A percentile compares a stretch with the other conserved stretches of the same genome.
These are phyloP conservation scores for Centropus bengalensis DNA, from an alignment of 2,113 vertebrate genomes.

Conservation along the genomic window DNA sequence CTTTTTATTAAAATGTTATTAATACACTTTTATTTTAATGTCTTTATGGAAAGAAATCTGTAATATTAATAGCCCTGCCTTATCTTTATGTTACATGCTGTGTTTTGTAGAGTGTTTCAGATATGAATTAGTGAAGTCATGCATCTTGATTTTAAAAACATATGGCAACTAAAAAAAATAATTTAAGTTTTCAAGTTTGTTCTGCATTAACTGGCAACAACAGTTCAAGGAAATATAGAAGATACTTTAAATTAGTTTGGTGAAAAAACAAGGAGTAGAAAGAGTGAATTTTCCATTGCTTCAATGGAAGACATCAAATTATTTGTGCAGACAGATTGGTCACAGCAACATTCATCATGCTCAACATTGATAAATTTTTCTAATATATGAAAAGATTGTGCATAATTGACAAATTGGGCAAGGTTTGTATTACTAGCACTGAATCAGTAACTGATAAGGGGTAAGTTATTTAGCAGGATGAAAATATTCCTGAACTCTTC, in stretches of 20 bases:
- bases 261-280: not conserved
- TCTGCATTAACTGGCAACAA: not conserved
- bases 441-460: not conserved
- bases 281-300: not conserved
- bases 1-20: constrained; percentile 43
- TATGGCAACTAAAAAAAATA: not conserved
- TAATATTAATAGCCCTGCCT: not conserved
- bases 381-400: not conserved
- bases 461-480: not conserved
- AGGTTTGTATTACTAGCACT: not conserved
- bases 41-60: not conserved
- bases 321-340: not conserved
- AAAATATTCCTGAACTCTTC: not conserved
- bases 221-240: not conserved
- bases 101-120: not conserved
- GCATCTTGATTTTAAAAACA: not conserved
- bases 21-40: constrained; percentile 18
- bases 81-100: not conserved
- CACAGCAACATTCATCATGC: not conserved
- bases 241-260: not conserved
- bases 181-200: not conserved
- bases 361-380: not conserved
- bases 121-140: not conserved
- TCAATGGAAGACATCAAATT: not conserved
- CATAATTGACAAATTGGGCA: not conserved